Evolutionary conservation across 2,797 vertebrate genomes (phyloP), one percentile per base, ranked within the genome.

Genomic region (Triplophysa yarkandensis): DNA sequence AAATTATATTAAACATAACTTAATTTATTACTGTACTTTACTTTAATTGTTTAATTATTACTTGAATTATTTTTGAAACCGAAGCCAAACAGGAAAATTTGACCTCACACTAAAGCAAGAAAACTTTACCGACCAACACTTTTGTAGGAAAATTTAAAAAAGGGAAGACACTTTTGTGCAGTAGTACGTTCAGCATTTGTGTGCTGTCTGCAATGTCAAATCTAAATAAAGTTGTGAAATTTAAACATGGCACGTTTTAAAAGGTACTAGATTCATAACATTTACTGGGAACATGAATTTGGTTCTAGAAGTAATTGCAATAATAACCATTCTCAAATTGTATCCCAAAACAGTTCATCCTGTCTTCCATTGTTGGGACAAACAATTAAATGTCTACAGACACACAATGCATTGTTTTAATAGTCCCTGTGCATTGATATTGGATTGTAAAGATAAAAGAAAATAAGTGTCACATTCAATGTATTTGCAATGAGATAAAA

Each of bases 121-220:
- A n/a, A n/a, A n/a, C n/a, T n/a, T n/a, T n/a, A n/a, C n/a, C n/a
- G 16, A n/a, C 7, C 32, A 28, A 17, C 34, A 46, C 44, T 73
- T 65, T 77, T 3, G 52, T 34, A 19, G 19, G 57, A 73, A 70
- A 78, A 78, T 13, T 69, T 34, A 43, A 46, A 66, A 64, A 52
- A 71, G 30, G 61, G 44, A 80, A 77, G 39, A 55, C 63, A 34
- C 5, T 78, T 13, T 74, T 43, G 1, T 50, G 44, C 43, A 48
- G 5, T n/a, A 19, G 32, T 13, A 14, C 2, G 43, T 27, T 36
- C 68, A 71, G 44, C 44, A 61, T 62, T 62, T 50, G 44, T 39
- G 41, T 21, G 17, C 21, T 21, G 23, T 71, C 43, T 13, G 13
- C 44, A 62, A 62, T 62, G 25, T 52, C 32, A 52, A 14, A 61